These are phyloP conservation scores for Pagrus major DNA, from an alignment of 2,113 vertebrate genomes.

Conservation along the genomic window DNA sequence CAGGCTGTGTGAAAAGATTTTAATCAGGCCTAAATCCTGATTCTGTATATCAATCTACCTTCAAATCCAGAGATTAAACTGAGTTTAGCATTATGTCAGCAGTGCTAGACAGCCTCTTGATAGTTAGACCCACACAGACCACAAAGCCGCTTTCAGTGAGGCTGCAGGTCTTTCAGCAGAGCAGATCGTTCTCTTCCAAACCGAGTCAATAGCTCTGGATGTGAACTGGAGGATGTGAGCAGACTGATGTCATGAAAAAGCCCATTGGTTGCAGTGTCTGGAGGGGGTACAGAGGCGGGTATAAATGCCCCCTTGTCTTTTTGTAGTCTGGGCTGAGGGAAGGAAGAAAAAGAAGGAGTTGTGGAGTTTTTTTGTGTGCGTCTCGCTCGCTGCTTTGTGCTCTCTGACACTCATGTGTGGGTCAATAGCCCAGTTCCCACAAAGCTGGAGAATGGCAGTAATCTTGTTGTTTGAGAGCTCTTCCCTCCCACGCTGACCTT, in stretches of 20 bases:
- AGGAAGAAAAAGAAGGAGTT: constrained; percentile 47
- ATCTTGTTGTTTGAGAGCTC: constrained; percentile 67
- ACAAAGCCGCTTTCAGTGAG: constrained; percentile 46
- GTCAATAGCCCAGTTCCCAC: constrained; percentile 78
- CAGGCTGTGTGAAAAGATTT: not conserved
- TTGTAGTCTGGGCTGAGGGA: constrained; percentile 55
- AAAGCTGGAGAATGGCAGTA: constrained; percentile 74
- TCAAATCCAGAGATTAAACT: not conserved
- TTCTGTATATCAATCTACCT: not conserved
- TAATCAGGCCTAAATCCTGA: not conserved
- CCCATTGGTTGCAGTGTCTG: constrained; percentile 64
- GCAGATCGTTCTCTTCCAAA: constrained; percentile 58
- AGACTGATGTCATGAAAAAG: constrained; percentile 72
- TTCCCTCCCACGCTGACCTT: constrained; percentile 62
- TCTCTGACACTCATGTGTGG: constrained; percentile 66
- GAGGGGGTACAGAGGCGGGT: constrained; percentile 56
- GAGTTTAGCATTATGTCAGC: constrained; percentile 7
- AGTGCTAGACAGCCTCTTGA: not conserved
- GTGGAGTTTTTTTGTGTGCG: constrained; percentile 49
- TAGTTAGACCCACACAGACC: constrained; percentile 26
- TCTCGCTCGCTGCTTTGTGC: constrained; percentile 68
- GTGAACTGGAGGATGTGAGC: constrained; percentile 59
- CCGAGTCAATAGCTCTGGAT: constrained; percentile 62
- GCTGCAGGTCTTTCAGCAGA: constrained; percentile 44
- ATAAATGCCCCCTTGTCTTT: constrained; percentile 76